A percentile compares a stretch with the other conserved stretches of the same genome.
phyloP scores from a whole-genome alignment of 1,140 invertebrate genomes.

The Asobara japonica region DNA sequence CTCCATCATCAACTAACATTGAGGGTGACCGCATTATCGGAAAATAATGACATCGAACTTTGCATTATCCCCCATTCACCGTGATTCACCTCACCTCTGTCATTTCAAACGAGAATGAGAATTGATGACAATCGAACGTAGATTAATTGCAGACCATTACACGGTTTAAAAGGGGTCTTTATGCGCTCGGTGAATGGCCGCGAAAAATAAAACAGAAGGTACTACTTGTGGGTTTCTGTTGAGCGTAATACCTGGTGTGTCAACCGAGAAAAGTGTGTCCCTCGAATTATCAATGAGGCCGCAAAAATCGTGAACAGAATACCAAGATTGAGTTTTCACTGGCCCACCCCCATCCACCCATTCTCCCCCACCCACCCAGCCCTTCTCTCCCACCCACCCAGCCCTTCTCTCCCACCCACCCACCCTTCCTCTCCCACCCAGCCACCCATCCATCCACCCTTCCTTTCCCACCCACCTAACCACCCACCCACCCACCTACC shows the following conservation, averaged over 20 bases:
- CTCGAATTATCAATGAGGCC: constrained; percentile 5
- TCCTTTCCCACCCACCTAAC: too few species aligned
- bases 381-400: too few species aligned
- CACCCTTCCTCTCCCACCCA: too few species aligned
- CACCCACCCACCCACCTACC: too few species aligned
- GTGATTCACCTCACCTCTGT: background rate
- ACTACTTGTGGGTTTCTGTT: background rate
- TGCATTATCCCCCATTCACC: background rate
- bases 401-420: too few species aligned
- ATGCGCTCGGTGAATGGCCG: background rate
- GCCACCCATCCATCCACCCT: too few species aligned
- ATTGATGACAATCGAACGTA: background rate
- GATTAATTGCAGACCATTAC: constrained; percentile 7
- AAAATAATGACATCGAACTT: background rate
- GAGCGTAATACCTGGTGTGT: background rate
- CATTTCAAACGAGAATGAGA: background rate
- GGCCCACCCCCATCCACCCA: background rate
- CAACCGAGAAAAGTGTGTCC: background rate
- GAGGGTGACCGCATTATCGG: constrained; percentile 3
- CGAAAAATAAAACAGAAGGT: background rate
- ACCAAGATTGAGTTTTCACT: background rate
- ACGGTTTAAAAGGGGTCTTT: background rate
- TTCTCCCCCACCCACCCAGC: too few species aligned
- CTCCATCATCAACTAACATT: background rate
- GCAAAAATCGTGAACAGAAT: constrained; percentile 7